Evolutionary conservation across 2,113 vertebrate genomes (phyloP), one percentile per base, ranked within the genome.

Genomic region (Ceyx melanurus): DNA sequence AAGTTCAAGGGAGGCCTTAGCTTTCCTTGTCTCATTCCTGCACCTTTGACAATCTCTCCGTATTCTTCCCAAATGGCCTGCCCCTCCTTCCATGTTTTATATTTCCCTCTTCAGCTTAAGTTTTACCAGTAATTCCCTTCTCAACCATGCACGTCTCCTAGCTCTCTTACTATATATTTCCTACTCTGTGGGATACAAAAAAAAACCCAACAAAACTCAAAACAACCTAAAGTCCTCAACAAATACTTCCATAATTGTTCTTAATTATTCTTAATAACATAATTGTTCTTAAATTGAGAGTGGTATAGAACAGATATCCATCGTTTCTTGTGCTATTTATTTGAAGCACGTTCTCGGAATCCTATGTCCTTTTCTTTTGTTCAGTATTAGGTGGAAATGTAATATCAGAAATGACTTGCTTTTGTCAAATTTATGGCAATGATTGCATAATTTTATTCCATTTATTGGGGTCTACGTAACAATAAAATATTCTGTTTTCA

Each of bases 391-490:
- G 9, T 19, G 9, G 40, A 10, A 21, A 37, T 28, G 9, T 56
- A 45, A 67, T 25, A 50, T 4, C 11, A 77, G n/a, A 67, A 71
- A 54, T 0, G 18, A 10, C 7, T 16, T 26, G 3, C 1, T 68
- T 62, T 56, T 90, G 15, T 79, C 20, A 80, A 73, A 56, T 10
- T 43, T 3, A 7, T 71, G 62, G 46, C 4, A 68, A 31, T 13
- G 3, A 51, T 33, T 23, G 14, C 12, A 12, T 22, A 4, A 13
- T 51, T 48, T 56, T n/a, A 48, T 66, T 51, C 48, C 8, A 26
- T 58, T 43, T 42, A 2, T 31, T 42, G 6, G 5, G 1, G 0
- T 51, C 8, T 72, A 4, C n/a, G 60, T 14, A 64, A 46, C 3
- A 74, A 26, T 28, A 37, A 73, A 75, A 2, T 66, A 33, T 67